Percentiles rank a stretch among this genome's conserved stretches.
Conservation (phyloP, 1,140 invertebrate genomes). For the Euglossa dilemma region DNA sequence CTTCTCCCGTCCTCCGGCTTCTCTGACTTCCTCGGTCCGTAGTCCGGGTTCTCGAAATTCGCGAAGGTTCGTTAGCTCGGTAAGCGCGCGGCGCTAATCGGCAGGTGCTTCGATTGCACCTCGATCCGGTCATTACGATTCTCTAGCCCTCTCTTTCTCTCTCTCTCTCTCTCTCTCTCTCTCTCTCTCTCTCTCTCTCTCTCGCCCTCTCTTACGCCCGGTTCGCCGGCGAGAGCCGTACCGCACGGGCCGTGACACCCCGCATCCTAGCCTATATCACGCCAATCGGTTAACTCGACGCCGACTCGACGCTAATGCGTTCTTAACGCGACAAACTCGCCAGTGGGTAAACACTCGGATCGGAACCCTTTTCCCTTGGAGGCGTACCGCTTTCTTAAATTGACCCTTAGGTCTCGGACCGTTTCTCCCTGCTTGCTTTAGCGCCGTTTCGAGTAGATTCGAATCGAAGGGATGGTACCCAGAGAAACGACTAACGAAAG, state of each 20-base stretch:
- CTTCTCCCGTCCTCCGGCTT: not conserved
- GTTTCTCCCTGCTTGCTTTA: constrained; percentile 2
- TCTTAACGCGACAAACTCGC: constrained; percentile 75
- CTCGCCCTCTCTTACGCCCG: not conserved
- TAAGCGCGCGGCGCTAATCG: constrained; percentile 1
- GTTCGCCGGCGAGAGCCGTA: no score
- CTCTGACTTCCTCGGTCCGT: no score
- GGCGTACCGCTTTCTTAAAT: not conserved
- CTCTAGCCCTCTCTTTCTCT: constrained; percentile 6
- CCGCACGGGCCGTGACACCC: constrained; percentile 32
- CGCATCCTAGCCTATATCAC: constrained; percentile 67
- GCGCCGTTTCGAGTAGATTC: not conserved
- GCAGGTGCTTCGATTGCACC: constrained; percentile 66
- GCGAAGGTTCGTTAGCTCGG: not conserved
- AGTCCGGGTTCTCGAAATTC: not conserved
- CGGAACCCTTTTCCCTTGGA: constrained; percentile 5
- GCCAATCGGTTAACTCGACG: constrained; percentile 72
- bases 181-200: constrained; percentile 8
- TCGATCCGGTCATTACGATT: constrained; percentile 43
- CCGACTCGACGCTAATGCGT: constrained; percentile 77
- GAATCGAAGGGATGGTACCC: not conserved
- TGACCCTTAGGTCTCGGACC: not conserved
- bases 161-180: constrained; percentile 26
- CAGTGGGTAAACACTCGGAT: constrained; percentile 15
- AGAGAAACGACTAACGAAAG: not conserved